Conservation (phyloP, 2,888 invertebrate species). For the Macroteleia sp. region DNA sequence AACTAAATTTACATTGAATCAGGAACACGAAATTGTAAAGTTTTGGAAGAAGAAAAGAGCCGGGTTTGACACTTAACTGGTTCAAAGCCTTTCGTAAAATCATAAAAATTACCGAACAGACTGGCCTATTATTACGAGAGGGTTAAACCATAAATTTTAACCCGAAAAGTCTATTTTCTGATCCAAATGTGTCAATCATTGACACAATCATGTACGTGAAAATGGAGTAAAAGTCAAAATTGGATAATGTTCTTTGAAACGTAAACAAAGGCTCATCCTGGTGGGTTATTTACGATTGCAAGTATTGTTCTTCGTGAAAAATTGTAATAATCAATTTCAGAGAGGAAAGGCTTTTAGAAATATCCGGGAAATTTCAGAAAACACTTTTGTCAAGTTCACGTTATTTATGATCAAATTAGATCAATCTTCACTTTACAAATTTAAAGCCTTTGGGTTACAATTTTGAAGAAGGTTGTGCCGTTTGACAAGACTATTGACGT, state of each 20-base stretch:
- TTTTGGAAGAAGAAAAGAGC: conserved; percentile 6
- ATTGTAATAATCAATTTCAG: conserved; percentile 17
- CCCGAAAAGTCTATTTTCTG: not conserved
- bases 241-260: no score
- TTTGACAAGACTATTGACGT: no score
- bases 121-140: conserved; percentile 22
- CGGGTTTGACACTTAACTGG: conserved; percentile 46
- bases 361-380: not conserved
- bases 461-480: no score
- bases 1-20: conserved; percentile 42
- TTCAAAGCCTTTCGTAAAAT: conserved; percentile 44
- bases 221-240: conserved; percentile 34
- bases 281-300: conserved; percentile 13
- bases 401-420: conserved; percentile 8
- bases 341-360: conserved; percentile 5
- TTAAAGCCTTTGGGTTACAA: not conserved
- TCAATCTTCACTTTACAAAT: not conserved
- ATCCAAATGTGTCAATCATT: conserved; percentile 3
- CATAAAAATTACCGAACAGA: conserved; percentile 18
- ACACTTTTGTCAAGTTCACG: not conserved
- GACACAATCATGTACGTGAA: conserved; percentile 16
- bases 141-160: conserved; percentile 42
- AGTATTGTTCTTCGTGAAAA: conserved; percentile 13
- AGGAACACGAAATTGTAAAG: conserved; percentile 8
- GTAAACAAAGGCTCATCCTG: no score